Evolutionary conservation across 2,888 invertebrate species (phyloP), one percentile per base, ranked within the genome.

Genomic region (Nebria brevicollis): DNA sequence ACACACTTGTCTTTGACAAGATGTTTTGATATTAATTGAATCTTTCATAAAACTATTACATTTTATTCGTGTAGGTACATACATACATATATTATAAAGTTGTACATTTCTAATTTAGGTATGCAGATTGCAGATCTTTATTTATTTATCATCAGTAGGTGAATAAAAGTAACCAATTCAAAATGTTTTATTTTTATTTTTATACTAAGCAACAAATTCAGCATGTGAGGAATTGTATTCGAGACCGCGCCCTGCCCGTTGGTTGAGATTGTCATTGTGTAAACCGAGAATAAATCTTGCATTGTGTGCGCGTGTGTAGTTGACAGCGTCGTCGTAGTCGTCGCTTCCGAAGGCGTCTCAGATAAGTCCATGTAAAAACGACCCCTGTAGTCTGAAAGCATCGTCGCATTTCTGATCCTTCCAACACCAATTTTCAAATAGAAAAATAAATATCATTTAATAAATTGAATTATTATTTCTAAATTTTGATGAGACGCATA

Each of bases 311-410:
- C 85, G 85, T 86, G 85, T 86, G 86, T 86, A 84, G 81, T 84
- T 86, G 87, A 87, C 87, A 87, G 87, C 85, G 85, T 85, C 85
- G 85, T 82, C 82, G 81, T 25, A 20, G 77, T 72, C 74, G n/a
- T 26, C 25, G 25, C 42, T 26, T 6, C 75, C 72, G 34, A 34
- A 34, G 34, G 34, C 34, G 68, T 77, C 80, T 85, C 83, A 85
- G 86, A 86, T 85, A 86, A 86, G 82, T 84, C 84, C 85, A 83
- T 85, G 86, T 86, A 87, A 87, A 87, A 87, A 86, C 87, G 85
- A 85, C 84, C 85, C 83, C 82, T 83, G 82, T 82, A 83, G 5
- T 34, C 5, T 34, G 34, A 34, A 34, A 34, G 34, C 34, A 34
- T 34, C 2, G 34, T 1, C 5, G 0, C 34, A 34, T 34, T 5